These are phyloP conservation scores for Icerya purchasi DNA, from an alignment of 2,888 invertebrate species.

Conservation along the genomic window DNA sequence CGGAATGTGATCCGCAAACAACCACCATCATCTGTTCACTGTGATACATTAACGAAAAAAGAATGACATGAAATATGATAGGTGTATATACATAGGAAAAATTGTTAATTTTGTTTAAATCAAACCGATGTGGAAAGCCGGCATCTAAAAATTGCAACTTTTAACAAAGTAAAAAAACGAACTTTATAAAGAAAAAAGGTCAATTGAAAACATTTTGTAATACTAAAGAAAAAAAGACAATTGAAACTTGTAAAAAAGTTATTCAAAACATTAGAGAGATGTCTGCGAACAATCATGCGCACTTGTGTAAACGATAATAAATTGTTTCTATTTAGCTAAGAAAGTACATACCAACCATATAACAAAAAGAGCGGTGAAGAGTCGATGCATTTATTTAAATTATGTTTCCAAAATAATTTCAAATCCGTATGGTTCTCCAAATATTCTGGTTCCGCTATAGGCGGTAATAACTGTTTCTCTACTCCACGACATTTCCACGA, in stretches of 20 bases:
- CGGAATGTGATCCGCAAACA: conserved; percentile 52
- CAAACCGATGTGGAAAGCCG: too few relatives aligned
- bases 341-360: too few relatives aligned
- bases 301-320: too few relatives aligned
- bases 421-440: neutral
- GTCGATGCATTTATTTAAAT: conserved; percentile 63
- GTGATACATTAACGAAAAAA: too few relatives aligned
- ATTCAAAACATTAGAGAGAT: too few relatives aligned
- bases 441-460: neutral
- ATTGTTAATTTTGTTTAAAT: too few relatives aligned
- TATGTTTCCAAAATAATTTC: conserved; percentile 30
- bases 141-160: too few relatives aligned
- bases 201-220: neutral
- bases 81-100: too few relatives aligned
- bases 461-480: neutral
- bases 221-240: neutral
- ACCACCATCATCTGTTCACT: conserved; percentile 22
- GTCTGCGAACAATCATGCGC: too few relatives aligned
- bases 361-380: conserved; percentile 33
- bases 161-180: neutral
- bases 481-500: neutral
- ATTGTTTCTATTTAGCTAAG: too few relatives aligned
- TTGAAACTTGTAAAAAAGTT: too few relatives aligned
- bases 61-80: too few relatives aligned
- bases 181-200: neutral